Evolutionary conservation across 2,888 invertebrate genomes (phyloP).

Genomic region (Nomada ruficornis): DNA sequence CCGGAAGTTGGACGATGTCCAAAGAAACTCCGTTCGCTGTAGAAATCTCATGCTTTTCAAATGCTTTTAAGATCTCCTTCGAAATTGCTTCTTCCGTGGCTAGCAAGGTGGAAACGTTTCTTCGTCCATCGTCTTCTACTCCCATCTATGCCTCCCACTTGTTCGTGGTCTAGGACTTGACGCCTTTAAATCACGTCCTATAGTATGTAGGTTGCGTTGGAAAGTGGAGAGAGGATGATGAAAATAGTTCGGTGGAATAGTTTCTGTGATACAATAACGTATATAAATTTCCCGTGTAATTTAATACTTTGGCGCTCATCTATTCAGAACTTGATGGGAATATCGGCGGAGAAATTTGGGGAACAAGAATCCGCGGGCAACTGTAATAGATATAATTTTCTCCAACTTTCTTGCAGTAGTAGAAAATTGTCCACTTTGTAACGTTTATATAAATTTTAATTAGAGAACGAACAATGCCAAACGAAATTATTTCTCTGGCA

Average conservation of each 20-base stretch:
- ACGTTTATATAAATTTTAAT: too few species aligned
- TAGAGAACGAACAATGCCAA: too few species aligned
- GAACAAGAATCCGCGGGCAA: too few species aligned
- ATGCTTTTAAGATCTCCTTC: constrained; percentile 26
- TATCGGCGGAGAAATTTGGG: too few species aligned
- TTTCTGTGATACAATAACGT: too few species aligned
- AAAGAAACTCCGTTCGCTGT: constrained; percentile 18
- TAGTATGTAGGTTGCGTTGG: not conserved
- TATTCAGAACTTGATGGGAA: too few species aligned
- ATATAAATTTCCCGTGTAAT: too few species aligned
- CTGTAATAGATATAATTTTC: too few species aligned
- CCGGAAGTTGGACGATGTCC: constrained; percentile 13
- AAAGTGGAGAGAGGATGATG: not conserved
- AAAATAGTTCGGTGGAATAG: not conserved
- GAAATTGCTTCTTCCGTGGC: constrained; percentile 40
- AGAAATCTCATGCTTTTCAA: constrained; percentile 31
- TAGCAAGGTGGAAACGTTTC: constrained; percentile 4
- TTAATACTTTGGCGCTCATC: too few species aligned
- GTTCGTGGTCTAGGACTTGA: not conserved
- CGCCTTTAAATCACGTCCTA: constrained; percentile 13
- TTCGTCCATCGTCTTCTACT: not conserved
- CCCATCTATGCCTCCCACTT: not conserved
- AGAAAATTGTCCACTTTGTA: too few species aligned
- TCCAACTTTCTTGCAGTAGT: too few species aligned
- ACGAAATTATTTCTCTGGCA: too few species aligned